These are phyloP conservation scores for Geopemphigus sp. DNA, from an alignment of 1,140 invertebrate species.

Conservation along the genomic window DNA sequence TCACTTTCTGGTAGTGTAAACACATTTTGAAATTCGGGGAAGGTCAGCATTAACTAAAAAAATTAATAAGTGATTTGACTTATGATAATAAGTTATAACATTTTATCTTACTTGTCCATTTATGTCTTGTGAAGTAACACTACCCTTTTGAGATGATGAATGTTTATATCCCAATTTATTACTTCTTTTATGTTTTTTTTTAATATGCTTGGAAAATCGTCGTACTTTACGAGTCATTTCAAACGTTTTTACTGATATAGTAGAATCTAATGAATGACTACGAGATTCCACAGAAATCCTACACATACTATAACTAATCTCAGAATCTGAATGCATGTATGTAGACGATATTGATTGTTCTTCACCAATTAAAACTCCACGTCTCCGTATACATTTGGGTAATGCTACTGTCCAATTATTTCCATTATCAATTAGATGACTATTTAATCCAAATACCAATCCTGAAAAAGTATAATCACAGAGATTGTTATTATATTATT, in stretches of 20 bases:
- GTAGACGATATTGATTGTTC: slow-evolving; percentile 62
- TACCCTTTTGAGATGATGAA: slow-evolving; percentile 36
- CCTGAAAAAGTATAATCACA: slow-evolving; percentile 54
- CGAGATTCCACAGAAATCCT: slow-evolving; percentile 79
- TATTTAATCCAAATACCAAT: slow-evolving; percentile 80
- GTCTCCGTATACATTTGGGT: slow-evolving; percentile 77
- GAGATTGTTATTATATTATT: no score
- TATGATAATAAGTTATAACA: background rate
- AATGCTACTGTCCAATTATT: slow-evolving; percentile 84
- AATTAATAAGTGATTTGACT: background rate
- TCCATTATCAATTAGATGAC: slow-evolving; percentile 68
- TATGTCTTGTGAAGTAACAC: slow-evolving; percentile 39
- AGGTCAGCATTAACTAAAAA: slow-evolving; percentile 25
- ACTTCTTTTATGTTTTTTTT: slow-evolving; percentile 31
- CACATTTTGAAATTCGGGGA: slow-evolving; percentile 31
- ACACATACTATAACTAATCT: slow-evolving; percentile 67
- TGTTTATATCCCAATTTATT: slow-evolving; percentile 27
- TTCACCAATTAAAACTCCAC: slow-evolving; percentile 69
- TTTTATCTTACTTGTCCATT: slow-evolving; percentile 35
- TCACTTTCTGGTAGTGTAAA: background rate
- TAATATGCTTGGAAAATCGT: slow-evolving; percentile 45
- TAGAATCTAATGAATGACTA: slow-evolving; percentile 79
- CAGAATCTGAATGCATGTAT: slow-evolving; percentile 69
- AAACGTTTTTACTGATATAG: slow-evolving; percentile 76
- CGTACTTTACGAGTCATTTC: slow-evolving; percentile 72